Evolutionary conservation across 1,140 invertebrate species (phyloP), one percentile per base, ranked within the genome.

Genomic region (Calliopsis andreniformis): DNA sequence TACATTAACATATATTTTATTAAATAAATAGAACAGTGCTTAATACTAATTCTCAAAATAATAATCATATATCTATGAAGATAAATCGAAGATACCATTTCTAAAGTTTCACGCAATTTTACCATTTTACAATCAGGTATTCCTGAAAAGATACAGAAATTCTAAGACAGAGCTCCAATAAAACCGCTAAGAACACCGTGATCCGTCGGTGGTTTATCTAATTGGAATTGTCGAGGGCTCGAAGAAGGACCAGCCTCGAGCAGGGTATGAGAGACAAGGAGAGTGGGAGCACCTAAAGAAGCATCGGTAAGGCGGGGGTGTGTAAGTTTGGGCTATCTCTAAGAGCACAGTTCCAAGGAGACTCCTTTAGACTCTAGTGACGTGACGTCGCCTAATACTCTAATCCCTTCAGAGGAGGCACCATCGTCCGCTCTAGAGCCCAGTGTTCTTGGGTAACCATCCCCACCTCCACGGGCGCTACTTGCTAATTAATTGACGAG

Each of bases 371-470:
- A 91, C 88, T 91, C 89, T 88, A 88, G 86, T 89, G 89, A 92
- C 90, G 89, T 92, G 87, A 92, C 89, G 89, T 92, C 86, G 89
- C 87, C 89, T 92, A 92, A 92, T 92, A 92, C 91, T 87, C 89
- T 90, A 92, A 92, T 90, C 87, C 85, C 83, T 87, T 86, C 77
- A 82, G 79, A 79, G 78, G 83, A 85, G 80, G 83, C 86, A 83
- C 80, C 83, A 80, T 84, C 89, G 85, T 88, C 88, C 86, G 81
- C 85, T 73, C 79, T 78, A 70, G 76, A 73, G 80, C 83, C 56
- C 82, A 78, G 81, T 87, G 82, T 85, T 86, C 79, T 80, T 86
- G 69, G 84, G 84, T 85, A 87, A 59, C 59, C 75, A 61, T 59
- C 59, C 58, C 68, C 67, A 71, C 51, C 73, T 43, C 30, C 30